Percentiles rank a stretch among this genome's conserved stretches.
Conservation (phyloP, 2,113 vertebrate species). For the Gymnogyps californianus region DNA sequence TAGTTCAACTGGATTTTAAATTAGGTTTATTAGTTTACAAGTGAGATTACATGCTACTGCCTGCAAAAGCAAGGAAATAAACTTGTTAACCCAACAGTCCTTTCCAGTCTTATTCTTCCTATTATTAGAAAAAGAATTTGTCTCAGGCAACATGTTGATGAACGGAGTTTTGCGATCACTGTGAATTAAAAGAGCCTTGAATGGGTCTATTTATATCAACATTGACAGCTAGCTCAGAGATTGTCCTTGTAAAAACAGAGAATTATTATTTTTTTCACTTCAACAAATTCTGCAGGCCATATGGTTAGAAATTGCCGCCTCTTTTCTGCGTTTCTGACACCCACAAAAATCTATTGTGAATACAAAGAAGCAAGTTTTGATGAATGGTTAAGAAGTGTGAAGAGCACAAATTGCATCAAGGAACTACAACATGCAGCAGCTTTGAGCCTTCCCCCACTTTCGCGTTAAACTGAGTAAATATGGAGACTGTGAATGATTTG, state of each 20-base stretch:
- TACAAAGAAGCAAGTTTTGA: not conserved
- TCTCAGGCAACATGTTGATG: not conserved
- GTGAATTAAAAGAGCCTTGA: not conserved
- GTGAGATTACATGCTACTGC: not conserved
- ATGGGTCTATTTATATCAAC: not conserved
- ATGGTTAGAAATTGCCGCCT: not conserved
- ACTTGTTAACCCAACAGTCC: not conserved
- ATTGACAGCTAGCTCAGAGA: not conserved
- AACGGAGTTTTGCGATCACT: not conserved
- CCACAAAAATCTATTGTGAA: not conserved
- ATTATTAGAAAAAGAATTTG: not conserved
- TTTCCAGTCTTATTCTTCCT: not conserved
- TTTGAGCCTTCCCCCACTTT: not conserved
- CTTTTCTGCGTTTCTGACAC: not conserved
- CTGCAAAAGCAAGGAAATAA: not conserved
- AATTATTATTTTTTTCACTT: not conserved
- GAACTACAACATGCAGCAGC: not conserved
- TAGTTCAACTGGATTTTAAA: not conserved
- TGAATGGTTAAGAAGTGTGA: rapidly evolving
- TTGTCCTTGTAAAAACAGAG: not conserved
- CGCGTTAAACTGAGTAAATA: not conserved
- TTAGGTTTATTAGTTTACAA: not conserved
- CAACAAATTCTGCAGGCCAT: not conserved
- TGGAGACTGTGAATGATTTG: not conserved
- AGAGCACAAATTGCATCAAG: not conserved